Evolutionary conservation across 2,797 vertebrate species (phyloP).

Genomic region (Alca torda): DNA sequence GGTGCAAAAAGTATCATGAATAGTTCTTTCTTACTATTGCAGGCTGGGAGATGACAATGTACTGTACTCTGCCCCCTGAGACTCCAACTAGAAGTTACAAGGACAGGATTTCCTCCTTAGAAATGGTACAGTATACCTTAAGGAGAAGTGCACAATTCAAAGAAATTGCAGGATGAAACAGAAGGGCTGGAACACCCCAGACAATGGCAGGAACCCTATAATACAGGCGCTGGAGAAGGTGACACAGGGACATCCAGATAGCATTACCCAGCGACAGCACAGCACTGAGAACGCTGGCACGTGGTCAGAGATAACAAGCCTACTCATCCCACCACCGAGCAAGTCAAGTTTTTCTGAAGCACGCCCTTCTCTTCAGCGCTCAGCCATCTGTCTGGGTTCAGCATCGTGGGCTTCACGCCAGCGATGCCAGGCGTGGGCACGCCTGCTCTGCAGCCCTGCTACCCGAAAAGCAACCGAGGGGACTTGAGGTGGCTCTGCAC

Average conservation of each 20-base stretch:
- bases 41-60: not conserved
- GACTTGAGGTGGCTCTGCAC: not conserved
- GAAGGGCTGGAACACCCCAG: not conserved
- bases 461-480: not conserved
- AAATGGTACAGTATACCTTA: not conserved
- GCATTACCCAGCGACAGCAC: not conserved
- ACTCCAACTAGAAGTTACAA: not conserved
- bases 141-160: not conserved
- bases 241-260: not conserved
- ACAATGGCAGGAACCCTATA: not conserved
- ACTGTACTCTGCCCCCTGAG: not conserved
- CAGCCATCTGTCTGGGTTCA: not conserved
- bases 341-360: not conserved
- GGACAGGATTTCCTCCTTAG: not conserved
- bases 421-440: accelerated
- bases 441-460: not conserved
- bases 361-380: not conserved
- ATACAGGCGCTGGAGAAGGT: not conserved
- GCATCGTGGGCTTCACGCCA: not conserved
- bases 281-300: not conserved
- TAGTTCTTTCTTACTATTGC: not conserved
- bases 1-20: not conserved
- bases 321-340: not conserved
- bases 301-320: not conserved
- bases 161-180: not conserved